phyloP scores from a whole-genome alignment of 92 coral and sea anemone genomes.

The Zoanthus sansibaricus region DNA sequence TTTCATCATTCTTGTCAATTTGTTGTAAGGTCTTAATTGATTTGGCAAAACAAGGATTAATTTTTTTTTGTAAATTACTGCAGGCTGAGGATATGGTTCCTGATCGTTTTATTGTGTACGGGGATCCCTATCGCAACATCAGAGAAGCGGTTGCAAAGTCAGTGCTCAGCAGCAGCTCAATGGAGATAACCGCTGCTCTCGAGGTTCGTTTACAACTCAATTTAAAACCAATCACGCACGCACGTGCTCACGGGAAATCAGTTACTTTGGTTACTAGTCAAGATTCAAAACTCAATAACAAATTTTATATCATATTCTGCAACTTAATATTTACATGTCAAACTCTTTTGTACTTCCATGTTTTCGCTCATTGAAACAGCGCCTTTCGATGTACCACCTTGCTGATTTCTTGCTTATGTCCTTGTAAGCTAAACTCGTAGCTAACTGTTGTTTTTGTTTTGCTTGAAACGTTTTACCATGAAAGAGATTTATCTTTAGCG shows the following conservation, averaged over 20 bases:
- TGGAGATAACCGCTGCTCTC: slow-evolving; percentile 32
- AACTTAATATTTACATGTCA: too few relatives aligned
- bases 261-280: too few relatives aligned
- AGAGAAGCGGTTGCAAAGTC: slow-evolving; percentile 66
- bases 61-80: background rate
- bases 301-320: too few relatives aligned
- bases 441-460: too few relatives aligned
- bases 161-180: slow-evolving; percentile 48
- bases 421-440: too few relatives aligned
- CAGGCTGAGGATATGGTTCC: slow-evolving; percentile 66
- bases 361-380: too few relatives aligned
- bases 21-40: background rate
- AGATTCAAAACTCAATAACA: too few relatives aligned
- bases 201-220: slow-evolving; percentile 22
- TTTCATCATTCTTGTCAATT: background rate
- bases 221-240: background rate
- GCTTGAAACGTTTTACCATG: too few relatives aligned
- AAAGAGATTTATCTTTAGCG: too few relatives aligned
- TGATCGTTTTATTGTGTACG: slow-evolving; percentile 78
- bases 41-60: background rate
- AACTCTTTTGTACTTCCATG: too few relatives aligned
- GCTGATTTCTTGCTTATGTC: too few relatives aligned
- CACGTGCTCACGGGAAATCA: background rate
- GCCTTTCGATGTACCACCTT: too few relatives aligned
- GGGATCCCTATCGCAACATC: slow-evolving; percentile 61